Evolutionary conservation across 2,888 invertebrate genomes (phyloP), one percentile per base, ranked within the genome.

Genomic region (Drosophila anomelani): DNA sequence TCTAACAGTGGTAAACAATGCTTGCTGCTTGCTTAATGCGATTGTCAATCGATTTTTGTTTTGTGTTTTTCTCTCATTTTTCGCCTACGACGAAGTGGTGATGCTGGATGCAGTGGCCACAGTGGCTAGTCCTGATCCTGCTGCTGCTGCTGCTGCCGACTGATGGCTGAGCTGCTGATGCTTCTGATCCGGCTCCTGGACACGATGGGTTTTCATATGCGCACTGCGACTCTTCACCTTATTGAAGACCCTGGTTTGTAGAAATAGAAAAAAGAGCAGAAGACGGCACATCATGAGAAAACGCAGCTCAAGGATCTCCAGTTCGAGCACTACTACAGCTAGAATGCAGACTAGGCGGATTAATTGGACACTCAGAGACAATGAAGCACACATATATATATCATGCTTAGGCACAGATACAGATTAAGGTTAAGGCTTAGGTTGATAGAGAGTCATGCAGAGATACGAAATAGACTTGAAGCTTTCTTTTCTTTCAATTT

Each of bases 171-270:
- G 77, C 13, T 36, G 62, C 47, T 72, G 78, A n/a, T 70, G 75
- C 41, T 75, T 81, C 43, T 77, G 80, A 54, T 96, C 96, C 93
- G 96, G 95, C 94, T 97, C 97, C 92, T 96, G 96, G 90, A 97
- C 96, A 92, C 97, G 96, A 94, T 99, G 99, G 85, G 98, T 98
- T 94, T 99, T 99, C 99, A 99, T 99, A 94, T 99, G 99, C 81
- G 99, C 99, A 94, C 98, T 99, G 93, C 99, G 96, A 94, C 98
- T 99, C 95, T 98, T 98, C 92, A 98, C 97, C 95, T 98, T 98
- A 94, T 96, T 96, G 95, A 98, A 98, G 93, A 98, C 96, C 95
- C 98, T 98, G 95, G 87, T 94, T 84, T 43, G 17, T 10, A 29
- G 20, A 34, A 53, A 12, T 56, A 41, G 6, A 36, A 36, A 44